Evolutionary conservation across 2,888 invertebrate genomes (phyloP).

Genomic region (Gryllus longicercus): DNA sequence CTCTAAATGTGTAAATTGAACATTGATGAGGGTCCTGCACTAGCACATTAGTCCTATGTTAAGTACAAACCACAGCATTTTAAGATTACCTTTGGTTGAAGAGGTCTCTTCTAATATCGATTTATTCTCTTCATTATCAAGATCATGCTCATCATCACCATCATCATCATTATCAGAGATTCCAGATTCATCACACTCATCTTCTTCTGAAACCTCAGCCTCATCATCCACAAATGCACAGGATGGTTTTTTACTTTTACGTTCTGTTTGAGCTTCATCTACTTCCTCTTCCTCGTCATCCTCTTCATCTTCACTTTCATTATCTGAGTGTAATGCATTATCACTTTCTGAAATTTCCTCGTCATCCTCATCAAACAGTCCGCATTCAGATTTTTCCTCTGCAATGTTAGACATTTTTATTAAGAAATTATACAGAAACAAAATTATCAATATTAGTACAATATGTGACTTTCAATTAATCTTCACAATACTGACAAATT

Average conservation of each 20-base stretch:
- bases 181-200: conserved; percentile 38
- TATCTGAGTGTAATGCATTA: conserved; percentile 40
- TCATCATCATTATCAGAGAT: conserved; percentile 32
- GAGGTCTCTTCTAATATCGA: too few relatives aligned
- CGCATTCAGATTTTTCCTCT: conserved; percentile 32
- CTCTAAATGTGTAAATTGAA: too few relatives aligned
- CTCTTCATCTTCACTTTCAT: conserved; percentile 47
- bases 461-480: too few relatives aligned
- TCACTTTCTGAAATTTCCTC: conserved; percentile 42
- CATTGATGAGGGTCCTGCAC: too few relatives aligned
- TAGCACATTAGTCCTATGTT: too few relatives aligned
- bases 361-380: conserved; percentile 39
- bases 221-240: conserved; percentile 52
- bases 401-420: neutral
- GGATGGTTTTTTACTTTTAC: too few relatives aligned
- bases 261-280: too few relatives aligned
- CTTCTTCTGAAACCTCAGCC: conserved; percentile 44
- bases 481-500: too few relatives aligned
- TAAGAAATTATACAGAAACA: too few relatives aligned
- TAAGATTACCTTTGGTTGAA: neutral
- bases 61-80: neutral
- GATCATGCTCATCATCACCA: conserved; percentile 39
- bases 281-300: conserved; percentile 39
- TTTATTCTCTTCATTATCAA: conserved; percentile 38
- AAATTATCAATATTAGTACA: too few relatives aligned